Conservation (phyloP, 30 jellyfish, hydroid and myxozoan genomes). For the Aurelia coerulea region DNA sequence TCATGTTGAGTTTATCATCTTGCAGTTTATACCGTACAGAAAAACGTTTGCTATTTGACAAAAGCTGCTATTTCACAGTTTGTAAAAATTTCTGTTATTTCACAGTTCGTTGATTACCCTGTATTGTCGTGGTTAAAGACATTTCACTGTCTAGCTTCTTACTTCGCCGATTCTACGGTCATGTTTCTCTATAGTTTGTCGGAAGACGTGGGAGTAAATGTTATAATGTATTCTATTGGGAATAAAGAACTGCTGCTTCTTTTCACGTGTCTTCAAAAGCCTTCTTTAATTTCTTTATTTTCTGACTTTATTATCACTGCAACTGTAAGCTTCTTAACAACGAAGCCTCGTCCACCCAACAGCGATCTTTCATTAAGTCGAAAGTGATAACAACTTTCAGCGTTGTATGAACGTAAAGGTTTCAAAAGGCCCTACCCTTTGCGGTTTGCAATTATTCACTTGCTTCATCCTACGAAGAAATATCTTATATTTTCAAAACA, state of each 20-base stretch:
- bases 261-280: neutral
- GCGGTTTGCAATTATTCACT: constrained; percentile 23
- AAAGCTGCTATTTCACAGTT: too few species aligned
- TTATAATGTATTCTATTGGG: too few species aligned
- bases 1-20: too few species aligned
- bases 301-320: neutral
- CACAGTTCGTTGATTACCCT: too few species aligned
- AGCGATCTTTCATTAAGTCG: neutral
- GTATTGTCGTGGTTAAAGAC: too few species aligned
- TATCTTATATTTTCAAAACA: constrained; percentile 40
- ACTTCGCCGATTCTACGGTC: too few species aligned
- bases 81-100: too few species aligned
- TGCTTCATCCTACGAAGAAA: constrained; percentile 8
- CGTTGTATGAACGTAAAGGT: constrained; percentile 20
- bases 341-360: neutral
- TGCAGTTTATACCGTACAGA: too few species aligned
- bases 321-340: neutral
- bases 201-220: too few species aligned
- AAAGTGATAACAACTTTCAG: neutral
- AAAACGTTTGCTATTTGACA: too few species aligned
- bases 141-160: too few species aligned
- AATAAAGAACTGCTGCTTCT: constrained; percentile 7
- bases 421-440: constrained; percentile 15
- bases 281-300: neutral
- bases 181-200: too few species aligned